Percentiles rank a stretch among this genome's conserved stretches.
These are phyloP conservation scores for Thinocorus orbignyianus DNA, from an alignment of 2,113 vertebrate species.

Conservation along the genomic window DNA sequence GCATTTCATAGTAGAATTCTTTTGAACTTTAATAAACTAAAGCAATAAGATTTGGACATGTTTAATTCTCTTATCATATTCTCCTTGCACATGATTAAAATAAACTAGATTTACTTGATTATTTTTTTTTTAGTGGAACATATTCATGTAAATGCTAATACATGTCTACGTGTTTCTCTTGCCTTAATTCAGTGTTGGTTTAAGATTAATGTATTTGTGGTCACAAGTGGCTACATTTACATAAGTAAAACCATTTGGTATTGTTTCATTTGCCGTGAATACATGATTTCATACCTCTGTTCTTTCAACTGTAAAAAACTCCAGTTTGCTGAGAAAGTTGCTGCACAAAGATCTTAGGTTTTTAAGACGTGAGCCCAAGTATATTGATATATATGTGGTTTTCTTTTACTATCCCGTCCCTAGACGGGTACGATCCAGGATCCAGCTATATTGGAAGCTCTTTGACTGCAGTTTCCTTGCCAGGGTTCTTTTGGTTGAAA, in stretches of 20 bases:
- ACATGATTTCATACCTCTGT: background rate
- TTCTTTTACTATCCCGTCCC: background rate
- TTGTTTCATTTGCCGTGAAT: background rate
- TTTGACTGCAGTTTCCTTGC: background rate
- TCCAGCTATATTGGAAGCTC: background rate
- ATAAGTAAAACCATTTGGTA: background rate
- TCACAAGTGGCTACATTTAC: background rate
- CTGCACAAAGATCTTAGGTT: background rate
- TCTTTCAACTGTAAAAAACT: background rate
- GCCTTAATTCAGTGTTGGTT: background rate
- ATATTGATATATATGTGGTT: accelerated
- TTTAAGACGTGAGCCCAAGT: background rate
- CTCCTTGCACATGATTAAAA: background rate
- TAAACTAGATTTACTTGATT: background rate
- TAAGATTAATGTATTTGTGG: background rate
- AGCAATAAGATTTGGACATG: background rate
- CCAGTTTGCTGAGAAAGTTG: background rate
- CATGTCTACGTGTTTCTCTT: background rate
- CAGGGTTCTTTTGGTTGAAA: background rate
- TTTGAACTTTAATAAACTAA: background rate
- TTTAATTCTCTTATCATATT: background rate
- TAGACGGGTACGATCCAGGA: background rate
- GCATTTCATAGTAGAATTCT: background rate
- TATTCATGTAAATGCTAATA: background rate
- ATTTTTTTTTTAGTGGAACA: background rate